These are phyloP conservation scores for Delphinapterus leucas DNA, from an alignment of 2,113 vertebrate genomes.

Conservation along the genomic window DNA sequence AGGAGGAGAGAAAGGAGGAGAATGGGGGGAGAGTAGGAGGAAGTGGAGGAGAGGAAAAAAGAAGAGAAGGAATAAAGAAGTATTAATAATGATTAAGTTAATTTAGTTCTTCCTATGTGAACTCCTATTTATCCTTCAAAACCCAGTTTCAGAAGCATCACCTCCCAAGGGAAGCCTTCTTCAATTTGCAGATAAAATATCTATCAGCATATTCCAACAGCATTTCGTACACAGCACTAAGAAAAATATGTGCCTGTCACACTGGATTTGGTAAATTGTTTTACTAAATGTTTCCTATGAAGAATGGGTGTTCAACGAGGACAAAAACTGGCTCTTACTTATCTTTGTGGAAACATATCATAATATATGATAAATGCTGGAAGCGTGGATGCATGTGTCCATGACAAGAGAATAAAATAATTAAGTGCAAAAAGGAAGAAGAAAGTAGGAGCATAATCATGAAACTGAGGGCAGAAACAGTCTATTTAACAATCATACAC, in stretches of 20 bases:
- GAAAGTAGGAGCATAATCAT: not conserved
- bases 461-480: not conserved
- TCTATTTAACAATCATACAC: not conserved
- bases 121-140: constrained; percentile 34
- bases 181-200: not conserved
- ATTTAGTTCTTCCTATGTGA: not conserved
- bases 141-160: not conserved
- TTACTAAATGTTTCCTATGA: not conserved
- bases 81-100: not conserved
- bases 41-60: not conserved
- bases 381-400: not conserved
- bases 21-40: not conserved
- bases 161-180: not conserved
- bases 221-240: not conserved
- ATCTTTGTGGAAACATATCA: not conserved
- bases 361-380: not conserved
- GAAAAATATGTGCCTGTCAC: not conserved
- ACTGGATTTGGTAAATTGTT: not conserved
- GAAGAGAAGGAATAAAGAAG: not conserved
- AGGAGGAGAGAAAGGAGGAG: not conserved
- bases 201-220: not conserved
- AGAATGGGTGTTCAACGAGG: not conserved
- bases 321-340: not conserved
- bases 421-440: not conserved
- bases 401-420: not conserved